Conservation (phyloP, 2,797 vertebrate species). For the Sebastes minor region DNA sequence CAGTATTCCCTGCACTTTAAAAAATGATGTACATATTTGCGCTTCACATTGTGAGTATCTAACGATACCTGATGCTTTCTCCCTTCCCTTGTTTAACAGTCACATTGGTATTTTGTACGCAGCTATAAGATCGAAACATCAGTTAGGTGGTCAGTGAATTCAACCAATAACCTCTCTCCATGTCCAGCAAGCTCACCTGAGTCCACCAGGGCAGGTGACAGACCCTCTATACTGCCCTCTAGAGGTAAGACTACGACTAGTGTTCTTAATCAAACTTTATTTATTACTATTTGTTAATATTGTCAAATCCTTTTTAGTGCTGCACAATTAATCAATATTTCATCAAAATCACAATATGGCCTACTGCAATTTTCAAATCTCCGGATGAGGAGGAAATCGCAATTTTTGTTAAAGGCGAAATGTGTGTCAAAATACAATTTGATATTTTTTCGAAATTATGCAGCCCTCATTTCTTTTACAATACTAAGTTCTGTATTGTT, state of each 20-base stretch:
- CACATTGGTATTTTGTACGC: constrained; percentile 74
- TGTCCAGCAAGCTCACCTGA: constrained; percentile 79
- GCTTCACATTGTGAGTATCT: constrained; percentile 48
- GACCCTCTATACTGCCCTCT: constrained; percentile 51
- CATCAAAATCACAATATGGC: no score
- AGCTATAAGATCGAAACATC: constrained; percentile 91
- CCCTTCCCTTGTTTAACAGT: constrained; percentile 70
- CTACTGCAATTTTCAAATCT: no score
- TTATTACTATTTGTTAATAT: neutral
- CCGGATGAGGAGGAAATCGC: no score
- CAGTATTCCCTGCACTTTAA: neutral
- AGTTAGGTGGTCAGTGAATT: constrained; percentile 84
- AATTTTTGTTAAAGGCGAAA: no score
- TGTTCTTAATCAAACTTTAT: no score
- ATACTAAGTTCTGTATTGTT: neutral
- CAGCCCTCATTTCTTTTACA: neutral
- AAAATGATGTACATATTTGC: constrained; percentile 19
- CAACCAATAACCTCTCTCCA: constrained; percentile 83
- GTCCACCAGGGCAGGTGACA: constrained; percentile 49
- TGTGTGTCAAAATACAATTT: no score
- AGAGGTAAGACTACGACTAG: constrained; percentile 57
- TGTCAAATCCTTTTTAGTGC: neutral
- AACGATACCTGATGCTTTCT: constrained; percentile 64
- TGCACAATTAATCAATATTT: no score
- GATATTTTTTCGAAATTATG: no score